These are phyloP conservation scores for Neosalanx taihuensis DNA, from an alignment of 2,797 vertebrate genomes.

Conservation along the genomic window DNA sequence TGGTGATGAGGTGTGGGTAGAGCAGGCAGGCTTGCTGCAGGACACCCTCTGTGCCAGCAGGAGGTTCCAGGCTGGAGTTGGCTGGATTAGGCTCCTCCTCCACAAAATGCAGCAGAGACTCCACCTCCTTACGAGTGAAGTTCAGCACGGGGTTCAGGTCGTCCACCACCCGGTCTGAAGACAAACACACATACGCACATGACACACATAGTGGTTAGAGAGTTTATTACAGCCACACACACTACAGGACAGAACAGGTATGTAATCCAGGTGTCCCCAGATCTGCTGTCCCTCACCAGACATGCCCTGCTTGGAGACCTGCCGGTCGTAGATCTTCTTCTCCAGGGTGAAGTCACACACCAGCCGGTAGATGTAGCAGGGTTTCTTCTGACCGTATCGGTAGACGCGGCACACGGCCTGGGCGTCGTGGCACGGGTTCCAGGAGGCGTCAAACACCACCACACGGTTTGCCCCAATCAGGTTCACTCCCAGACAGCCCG, in stretches of 20 bases:
- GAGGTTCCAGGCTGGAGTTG: constrained; percentile 61
- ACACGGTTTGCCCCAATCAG: constrained; percentile 96
- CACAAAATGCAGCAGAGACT: constrained; percentile 96
- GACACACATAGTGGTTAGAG: background rate
- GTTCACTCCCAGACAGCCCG: constrained; percentile 96
- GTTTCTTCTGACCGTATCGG: constrained; percentile 95
- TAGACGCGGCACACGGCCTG: constrained; percentile 97
- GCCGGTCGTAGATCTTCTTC: constrained; percentile 98
- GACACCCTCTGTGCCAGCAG: constrained; percentile 79
- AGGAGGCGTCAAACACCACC: constrained; percentile 96
- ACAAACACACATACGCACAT: background rate
- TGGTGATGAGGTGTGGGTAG: constrained; percentile 94
- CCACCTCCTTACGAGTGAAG: constrained; percentile 95
- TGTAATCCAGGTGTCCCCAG: background rate
- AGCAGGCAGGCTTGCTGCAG: constrained; percentile 83
- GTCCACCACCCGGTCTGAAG: constrained; percentile 92
- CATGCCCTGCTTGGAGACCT: constrained; percentile 99
- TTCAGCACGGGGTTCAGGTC: constrained; percentile 96
- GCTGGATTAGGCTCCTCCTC: constrained; percentile 86
- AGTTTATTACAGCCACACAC: background rate
- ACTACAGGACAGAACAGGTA: background rate
- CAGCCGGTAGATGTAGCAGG: constrained; percentile 94
- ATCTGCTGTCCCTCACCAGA: constrained; percentile 76
- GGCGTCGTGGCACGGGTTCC: constrained; percentile 98
- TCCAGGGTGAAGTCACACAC: constrained; percentile 97